Conservation (phyloP, 2,113 vertebrate species). For the Desmodus rotundus region DNA sequence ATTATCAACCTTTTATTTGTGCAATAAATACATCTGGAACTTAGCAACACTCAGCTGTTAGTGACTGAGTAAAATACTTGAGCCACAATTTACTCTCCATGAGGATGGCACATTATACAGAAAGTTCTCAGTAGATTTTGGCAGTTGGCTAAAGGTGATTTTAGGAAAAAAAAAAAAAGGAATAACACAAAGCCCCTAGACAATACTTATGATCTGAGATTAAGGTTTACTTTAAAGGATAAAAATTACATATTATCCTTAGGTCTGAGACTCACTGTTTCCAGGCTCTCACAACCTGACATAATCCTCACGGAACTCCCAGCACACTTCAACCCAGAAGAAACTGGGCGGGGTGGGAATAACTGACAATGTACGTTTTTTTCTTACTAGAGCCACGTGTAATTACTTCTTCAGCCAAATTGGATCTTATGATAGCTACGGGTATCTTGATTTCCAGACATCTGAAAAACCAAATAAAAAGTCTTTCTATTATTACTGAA, state of each 20-base stretch:
- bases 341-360: neutral
- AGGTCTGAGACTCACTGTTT: neutral
- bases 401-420: constrained; percentile 10
- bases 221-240: constrained; percentile 25
- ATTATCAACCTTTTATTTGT: constrained; percentile 26
- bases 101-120: neutral
- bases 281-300: neutral
- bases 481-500: neutral
- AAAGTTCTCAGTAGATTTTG: neutral
- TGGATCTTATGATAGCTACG: neutral
- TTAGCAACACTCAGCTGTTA: neutral
- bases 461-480: constrained; percentile 15
- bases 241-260: neutral
- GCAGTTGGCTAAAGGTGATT: neutral
- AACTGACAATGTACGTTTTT: neutral
- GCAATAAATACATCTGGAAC: neutral
- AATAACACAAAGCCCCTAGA: neutral
- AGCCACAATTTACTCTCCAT: neutral
- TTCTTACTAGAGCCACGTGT: neutral
- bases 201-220: neutral
- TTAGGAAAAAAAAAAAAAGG: neutral
- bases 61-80: neutral
- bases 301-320: neutral
- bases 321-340: neutral
- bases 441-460: neutral